Conservation (phyloP, 2,797 vertebrate species). For the Podarcis siculus region DNA sequence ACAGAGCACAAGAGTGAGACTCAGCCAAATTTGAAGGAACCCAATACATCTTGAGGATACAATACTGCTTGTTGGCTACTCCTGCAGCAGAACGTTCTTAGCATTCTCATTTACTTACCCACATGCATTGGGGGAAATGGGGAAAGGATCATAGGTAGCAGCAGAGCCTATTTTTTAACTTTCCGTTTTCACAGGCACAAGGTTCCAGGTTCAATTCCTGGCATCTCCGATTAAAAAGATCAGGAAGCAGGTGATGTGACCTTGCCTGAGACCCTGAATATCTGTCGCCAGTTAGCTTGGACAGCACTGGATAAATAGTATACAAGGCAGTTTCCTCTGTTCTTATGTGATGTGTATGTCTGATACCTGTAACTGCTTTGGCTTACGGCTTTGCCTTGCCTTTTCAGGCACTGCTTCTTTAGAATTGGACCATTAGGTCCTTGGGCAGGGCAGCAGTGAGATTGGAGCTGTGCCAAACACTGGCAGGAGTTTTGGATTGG, state of each 20-base stretch:
- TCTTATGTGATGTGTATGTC: background rate
- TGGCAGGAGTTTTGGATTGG: too few relatives aligned
- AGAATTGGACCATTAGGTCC: background rate
- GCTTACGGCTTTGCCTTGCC: background rate
- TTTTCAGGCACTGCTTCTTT: background rate
- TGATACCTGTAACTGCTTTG: background rate
- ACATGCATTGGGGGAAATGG: background rate
- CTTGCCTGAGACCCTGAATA: background rate
- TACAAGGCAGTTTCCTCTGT: background rate
- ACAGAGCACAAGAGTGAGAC: too few relatives aligned
- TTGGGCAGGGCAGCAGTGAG: too few relatives aligned
- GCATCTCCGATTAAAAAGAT: too few relatives aligned
- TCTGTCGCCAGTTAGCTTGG: background rate
- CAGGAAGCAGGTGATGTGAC: background rate
- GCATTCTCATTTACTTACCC: too few relatives aligned
- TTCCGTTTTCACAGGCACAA: background rate
- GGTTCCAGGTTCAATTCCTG: too few relatives aligned
- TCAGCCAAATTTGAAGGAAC: too few relatives aligned
- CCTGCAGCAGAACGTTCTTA: background rate
- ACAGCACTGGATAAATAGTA: background rate
- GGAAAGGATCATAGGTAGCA: background rate
- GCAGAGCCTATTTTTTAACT: background rate
- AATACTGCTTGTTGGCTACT: too few relatives aligned
- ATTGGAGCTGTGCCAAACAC: too few relatives aligned
- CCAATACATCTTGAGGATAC: too few relatives aligned